These are phyloP conservation scores for Altica lythri DNA, from an alignment of 2,888 invertebrate genomes.

Conservation along the genomic window DNA sequence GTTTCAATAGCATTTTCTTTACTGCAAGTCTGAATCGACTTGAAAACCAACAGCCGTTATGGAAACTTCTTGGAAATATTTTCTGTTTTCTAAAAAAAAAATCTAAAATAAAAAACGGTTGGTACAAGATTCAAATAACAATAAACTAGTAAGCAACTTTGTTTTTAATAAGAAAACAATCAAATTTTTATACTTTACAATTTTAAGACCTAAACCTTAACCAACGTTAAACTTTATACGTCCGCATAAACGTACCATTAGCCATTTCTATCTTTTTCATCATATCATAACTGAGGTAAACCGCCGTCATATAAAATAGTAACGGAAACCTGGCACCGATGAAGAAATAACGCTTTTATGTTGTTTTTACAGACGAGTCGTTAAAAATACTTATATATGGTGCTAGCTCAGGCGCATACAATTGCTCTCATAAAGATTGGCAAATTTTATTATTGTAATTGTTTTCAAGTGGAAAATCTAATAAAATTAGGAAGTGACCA, in stretches of 20 bases:
- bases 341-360: conserved; percentile 58
- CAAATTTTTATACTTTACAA: too few relatives aligned
- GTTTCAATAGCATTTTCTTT: conserved; percentile 34
- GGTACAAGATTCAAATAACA: too few relatives aligned
- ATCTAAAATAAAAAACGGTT: too few relatives aligned
- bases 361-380: conserved; percentile 54
- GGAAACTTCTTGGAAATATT: too few relatives aligned
- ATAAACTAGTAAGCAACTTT: too few relatives aligned
- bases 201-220: conserved; percentile 6
- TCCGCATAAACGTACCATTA: conserved; percentile 9
- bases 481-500: too few relatives aligned
- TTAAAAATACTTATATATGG: conserved; percentile 48
- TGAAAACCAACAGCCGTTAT: too few relatives aligned
- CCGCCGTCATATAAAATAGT: conserved; percentile 46
- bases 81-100: too few relatives aligned
- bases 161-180: too few relatives aligned
- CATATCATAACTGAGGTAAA: conserved; percentile 50
- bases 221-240: background rate
- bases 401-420: conserved; percentile 18
- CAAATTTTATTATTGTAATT: conserved; percentile 20
- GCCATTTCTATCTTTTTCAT: conserved; percentile 26
- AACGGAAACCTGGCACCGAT: conserved; percentile 56
- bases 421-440: conserved; percentile 21
- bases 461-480: conserved; percentile 7
- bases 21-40: too few relatives aligned